A percentile compares a stretch with the other conserved stretches of the same genome.
Conservation (phyloP, 2,888 invertebrate species). For the Nesidiocoris tenuis region DNA sequence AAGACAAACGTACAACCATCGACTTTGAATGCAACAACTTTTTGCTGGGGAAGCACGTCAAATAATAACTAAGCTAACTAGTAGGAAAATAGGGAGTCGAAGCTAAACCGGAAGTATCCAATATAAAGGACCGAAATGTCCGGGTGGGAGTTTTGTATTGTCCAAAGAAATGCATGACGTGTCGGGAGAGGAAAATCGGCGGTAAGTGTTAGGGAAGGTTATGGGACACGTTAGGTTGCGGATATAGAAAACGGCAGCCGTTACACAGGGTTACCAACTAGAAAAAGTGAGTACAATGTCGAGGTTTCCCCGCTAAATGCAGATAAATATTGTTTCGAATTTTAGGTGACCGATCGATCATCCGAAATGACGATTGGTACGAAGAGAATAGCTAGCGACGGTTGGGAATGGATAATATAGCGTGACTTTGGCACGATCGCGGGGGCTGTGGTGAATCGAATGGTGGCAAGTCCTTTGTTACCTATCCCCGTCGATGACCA, state of each 20-base stretch:
- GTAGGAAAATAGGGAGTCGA: no score
- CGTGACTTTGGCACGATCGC: slow-evolving; percentile 43
- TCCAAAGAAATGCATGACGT: slow-evolving; percentile 33
- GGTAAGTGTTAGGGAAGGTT: background rate
- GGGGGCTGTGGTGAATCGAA: background rate
- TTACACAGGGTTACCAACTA: background rate
- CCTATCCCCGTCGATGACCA: slow-evolving; percentile 74
- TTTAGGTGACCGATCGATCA: background rate
- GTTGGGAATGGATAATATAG: background rate
- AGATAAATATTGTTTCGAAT: background rate
- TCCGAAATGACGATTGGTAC: background rate
- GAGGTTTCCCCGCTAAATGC: background rate
- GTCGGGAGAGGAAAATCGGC: background rate
- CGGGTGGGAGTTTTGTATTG: slow-evolving; percentile 21
- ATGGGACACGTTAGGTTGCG: background rate
- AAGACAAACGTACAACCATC: no score
- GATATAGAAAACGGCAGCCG: background rate
- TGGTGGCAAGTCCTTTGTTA: slow-evolving; percentile 57
- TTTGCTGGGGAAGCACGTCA: no score
- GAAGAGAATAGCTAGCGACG: background rate
- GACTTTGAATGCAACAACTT: no score
- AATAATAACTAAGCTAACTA: no score
- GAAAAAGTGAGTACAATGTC: background rate
- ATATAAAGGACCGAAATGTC: no score
- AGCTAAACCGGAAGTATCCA: no score